phyloP scores from a whole-genome alignment of 2,113 vertebrate species.

The Siniperca chuatsi region DNA sequence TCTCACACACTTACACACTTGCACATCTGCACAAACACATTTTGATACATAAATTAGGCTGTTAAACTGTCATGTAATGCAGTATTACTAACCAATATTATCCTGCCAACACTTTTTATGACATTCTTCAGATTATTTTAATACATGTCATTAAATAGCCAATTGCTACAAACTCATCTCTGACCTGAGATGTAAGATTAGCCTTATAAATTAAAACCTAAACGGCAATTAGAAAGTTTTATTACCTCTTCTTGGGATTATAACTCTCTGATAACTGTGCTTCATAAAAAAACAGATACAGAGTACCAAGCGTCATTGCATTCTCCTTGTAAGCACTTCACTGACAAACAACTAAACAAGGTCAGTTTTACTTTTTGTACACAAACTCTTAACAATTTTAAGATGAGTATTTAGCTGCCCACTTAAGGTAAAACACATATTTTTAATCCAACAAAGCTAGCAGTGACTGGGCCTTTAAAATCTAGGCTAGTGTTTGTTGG shows the following conservation, averaged over 20 bases:
- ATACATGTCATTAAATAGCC: conserved; percentile 36
- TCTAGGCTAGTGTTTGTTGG: not conserved
- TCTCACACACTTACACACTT: conserved; percentile 20
- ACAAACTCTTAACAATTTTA: not conserved
- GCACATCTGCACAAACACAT: not conserved
- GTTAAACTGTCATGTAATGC: conserved; percentile 5
- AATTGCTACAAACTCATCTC: conserved; percentile 26
- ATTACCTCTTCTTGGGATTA: conserved; percentile 34
- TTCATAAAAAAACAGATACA: conserved; percentile 41
- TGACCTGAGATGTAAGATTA: conserved; percentile 35
- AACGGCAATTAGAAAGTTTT: conserved; percentile 49
- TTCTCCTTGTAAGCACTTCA: conserved; percentile 12
- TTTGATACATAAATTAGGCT: conserved; percentile 3
- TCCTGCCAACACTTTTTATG: conserved; percentile 25
- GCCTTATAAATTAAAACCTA: conserved; percentile 8
- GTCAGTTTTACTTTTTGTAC: not conserved
- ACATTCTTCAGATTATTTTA: conserved; percentile 36
- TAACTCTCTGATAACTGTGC: conserved; percentile 26
- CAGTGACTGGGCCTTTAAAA: not conserved
- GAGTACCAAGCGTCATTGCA: not conserved
- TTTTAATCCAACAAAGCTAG: not conserved
- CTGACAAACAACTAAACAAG: not conserved
- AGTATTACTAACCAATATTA: conserved; percentile 6
- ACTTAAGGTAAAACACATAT: not conserved
- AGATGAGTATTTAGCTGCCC: not conserved